Percentiles rank a stretch among this genome's conserved stretches.
Conservation (phyloP, 2,797 vertebrate species). For the Oryzias dopingdopingensis region DNA sequence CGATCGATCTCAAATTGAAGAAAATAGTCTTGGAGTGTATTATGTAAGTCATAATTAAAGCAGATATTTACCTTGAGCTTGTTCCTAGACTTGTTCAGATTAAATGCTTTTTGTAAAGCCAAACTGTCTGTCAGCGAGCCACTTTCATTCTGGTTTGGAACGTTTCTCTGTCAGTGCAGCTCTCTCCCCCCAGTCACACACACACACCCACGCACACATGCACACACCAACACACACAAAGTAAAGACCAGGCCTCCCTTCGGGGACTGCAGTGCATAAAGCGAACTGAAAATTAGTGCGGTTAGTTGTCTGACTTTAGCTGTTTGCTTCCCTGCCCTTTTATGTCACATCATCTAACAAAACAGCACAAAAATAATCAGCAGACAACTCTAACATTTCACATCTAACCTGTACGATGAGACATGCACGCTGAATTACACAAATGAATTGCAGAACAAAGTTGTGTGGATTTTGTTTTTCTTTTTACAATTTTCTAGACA, state of each 20-base stretch:
- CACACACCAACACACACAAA: neutral
- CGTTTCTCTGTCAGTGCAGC: slow-evolving; percentile 25
- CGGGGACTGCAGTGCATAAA: slow-evolving; percentile 21
- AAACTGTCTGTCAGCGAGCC: slow-evolving; percentile 48
- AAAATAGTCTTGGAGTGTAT: neutral
- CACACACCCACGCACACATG: neutral
- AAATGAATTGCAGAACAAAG: neutral
- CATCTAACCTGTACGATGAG: neutral
- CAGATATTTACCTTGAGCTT: slow-evolving; percentile 58
- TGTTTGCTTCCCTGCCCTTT: slow-evolving; percentile 9
- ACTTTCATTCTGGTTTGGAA: slow-evolving; percentile 31
- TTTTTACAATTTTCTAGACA: neutral
- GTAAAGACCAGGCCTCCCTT: slow-evolving; percentile 28
- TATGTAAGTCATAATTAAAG: neutral
- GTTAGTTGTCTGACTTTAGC: neutral
- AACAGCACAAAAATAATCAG: neutral
- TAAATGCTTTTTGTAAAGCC: slow-evolving; percentile 52
- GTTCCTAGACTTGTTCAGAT: slow-evolving; percentile 33
- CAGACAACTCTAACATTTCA: neutral
- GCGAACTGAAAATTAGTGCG: no score
- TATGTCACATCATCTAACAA: neutral
- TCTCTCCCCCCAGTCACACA: neutral
- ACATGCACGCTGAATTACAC: neutral
- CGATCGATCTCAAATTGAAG: neutral
- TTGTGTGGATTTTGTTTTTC: neutral